phyloP scores from a whole-genome alignment of 2,113 vertebrate genomes.

The Cochlearius cochlearius region DNA sequence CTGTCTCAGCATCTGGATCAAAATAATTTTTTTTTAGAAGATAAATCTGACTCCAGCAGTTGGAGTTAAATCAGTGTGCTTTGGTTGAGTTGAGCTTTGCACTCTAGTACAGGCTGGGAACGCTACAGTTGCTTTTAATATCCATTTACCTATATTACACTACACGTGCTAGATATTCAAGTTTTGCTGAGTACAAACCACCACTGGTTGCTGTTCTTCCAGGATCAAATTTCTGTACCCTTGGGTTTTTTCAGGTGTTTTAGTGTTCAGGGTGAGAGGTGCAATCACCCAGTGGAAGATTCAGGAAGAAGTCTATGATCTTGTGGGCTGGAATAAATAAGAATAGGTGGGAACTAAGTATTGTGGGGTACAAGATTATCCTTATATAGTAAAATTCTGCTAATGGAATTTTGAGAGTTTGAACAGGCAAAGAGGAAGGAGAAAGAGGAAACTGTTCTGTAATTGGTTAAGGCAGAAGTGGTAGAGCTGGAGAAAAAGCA shows the following conservation, averaged over 20 bases:
- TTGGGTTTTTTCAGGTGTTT: neutral
- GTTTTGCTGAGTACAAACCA: neutral
- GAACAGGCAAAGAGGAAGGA: neutral
- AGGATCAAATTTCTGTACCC: neutral
- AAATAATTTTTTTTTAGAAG: neutral
- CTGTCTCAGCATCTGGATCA: neutral
- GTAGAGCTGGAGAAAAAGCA: neutral
- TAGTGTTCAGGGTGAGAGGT: neutral
- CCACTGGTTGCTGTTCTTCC: neutral
- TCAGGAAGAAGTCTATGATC: neutral
- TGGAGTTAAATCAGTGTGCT: neutral
- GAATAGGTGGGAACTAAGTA: neutral
- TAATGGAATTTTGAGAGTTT: neutral
- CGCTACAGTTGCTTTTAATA: neutral
- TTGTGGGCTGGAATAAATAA: neutral
- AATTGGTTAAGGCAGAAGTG: neutral
- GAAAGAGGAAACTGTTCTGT: neutral
- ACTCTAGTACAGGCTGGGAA: neutral
- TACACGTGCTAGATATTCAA: neutral
- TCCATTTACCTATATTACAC: neutral
- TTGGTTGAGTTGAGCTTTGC: neutral
- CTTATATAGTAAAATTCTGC: neutral
- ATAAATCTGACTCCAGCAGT: neutral
- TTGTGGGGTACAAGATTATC: neutral
- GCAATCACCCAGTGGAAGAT: neutral